Base-by-base conservation (phyloP, 2,797 vertebrate genomes). In the Melanotaenia parkinsoni region DNA sequence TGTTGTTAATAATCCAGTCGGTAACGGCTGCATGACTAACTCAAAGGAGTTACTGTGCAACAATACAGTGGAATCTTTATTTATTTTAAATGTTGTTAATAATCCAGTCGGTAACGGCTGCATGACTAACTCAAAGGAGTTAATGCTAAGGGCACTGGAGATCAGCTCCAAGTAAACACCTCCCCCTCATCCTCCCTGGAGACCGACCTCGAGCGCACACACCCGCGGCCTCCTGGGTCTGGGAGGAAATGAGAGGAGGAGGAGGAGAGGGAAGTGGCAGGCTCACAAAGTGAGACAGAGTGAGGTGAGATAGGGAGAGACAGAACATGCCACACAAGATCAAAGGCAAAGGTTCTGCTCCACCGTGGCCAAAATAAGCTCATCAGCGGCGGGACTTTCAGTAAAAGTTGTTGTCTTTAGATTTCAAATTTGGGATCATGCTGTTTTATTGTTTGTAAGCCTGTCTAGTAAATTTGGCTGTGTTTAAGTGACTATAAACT, bases 81-180 rank as follows among this genome's bases (percentile, higher is more conserved):
- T 45, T 57, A 5, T 43, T 57, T 43, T 3, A 57, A 58, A 35
- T 16, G 67, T 77, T 64, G 37, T 74, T 70, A 58, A 43, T 63
- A 24, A 16, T 28, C 24, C 35, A 37, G 63, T 37, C 32, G 72
- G 54, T 58, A 76, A 43, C 11, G 9, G 47, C 67, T 58, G 57
- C n/a, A 54, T 58, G 24, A 22, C 13, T 61, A 82, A 82, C 80
- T 82, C 75, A 81, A 65, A 88, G 82, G 79, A 89, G 67, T 70
- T 80, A 51, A 74, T 86, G 89, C 90, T 89, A 86, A 92, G 90
- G 92, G 83, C 92, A 89, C 89, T 57, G 71, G 92, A 93, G 93
- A 93, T 83, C 76, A 80, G 81, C 85, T 79, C 84, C 84, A 74
- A 80, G 91, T 94, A 94, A 94, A 95, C 94, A 95, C 93, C 93